Evolutionary conservation across 1,140 invertebrate genomes (phyloP).

Genomic region (Eufriesea mexicana): DNA sequence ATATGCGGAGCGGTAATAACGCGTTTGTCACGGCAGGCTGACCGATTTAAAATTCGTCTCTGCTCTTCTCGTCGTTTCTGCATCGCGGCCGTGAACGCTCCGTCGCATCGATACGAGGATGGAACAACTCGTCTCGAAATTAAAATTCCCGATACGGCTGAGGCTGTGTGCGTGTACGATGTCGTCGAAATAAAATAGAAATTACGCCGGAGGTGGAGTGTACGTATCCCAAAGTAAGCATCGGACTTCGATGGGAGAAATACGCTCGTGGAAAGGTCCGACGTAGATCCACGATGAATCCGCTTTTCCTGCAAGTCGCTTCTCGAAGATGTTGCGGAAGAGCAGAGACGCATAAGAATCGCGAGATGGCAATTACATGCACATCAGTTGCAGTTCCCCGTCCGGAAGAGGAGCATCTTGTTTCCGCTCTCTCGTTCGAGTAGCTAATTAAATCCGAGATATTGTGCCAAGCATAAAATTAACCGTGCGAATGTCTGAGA

Average conservation of each 20-base stretch:
- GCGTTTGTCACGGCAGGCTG: constrained; percentile 29
- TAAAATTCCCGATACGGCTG: too few relatives aligned
- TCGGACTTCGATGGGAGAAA: too few relatives aligned
- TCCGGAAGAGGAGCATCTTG: constrained; percentile 48
- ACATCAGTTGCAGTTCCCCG: constrained; percentile 46
- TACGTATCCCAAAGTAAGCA: too few relatives aligned
- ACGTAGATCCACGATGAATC: too few relatives aligned
- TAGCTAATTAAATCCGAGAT: constrained; percentile 65
- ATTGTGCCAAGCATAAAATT: constrained; percentile 67
- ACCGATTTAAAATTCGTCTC: neutral
- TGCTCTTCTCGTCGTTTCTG: neutral
- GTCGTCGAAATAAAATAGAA: too few relatives aligned
- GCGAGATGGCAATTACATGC: constrained; percentile 26
- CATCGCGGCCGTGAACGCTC: too few relatives aligned
- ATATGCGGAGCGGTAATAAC: constrained; percentile 25
- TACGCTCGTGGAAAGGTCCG: too few relatives aligned
- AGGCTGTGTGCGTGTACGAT: too few relatives aligned
- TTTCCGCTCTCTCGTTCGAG: constrained; percentile 62
- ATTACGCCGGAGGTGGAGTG: too few relatives aligned
- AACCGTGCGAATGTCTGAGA: constrained; percentile 57
- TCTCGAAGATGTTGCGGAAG: neutral
- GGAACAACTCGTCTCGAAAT: too few relatives aligned
- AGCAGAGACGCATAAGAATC: neutral
- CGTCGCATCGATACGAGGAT: too few relatives aligned
- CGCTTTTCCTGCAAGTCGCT: too few relatives aligned